phyloP scores from a whole-genome alignment of 35 echinoderm and acorn worm genomes.

The Amphiura filiformis region DNA sequence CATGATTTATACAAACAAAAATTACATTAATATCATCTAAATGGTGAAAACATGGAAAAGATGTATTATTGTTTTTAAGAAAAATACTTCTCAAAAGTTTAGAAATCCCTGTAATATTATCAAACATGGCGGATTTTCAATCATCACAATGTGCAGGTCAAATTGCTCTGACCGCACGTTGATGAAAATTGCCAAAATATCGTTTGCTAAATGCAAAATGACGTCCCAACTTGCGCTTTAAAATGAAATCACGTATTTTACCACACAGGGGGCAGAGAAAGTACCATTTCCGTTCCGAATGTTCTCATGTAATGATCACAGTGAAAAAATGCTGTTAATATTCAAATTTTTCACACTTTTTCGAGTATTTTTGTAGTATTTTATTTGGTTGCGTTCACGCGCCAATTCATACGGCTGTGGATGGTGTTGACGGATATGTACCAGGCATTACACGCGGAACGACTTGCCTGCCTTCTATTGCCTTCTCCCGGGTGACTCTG shows the following conservation, averaged over 20 bases:
- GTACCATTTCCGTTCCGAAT: too few species aligned
- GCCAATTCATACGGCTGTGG: not conserved
- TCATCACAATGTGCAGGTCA: conserved; percentile 2
- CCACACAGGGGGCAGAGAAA: too few species aligned
- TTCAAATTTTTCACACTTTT: not conserved
- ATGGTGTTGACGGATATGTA: not conserved
- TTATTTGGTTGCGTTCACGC: not conserved
- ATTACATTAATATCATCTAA: too few species aligned
- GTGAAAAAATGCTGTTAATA: not conserved
- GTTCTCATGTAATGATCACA: too few species aligned
- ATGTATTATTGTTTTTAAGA: too few species aligned
- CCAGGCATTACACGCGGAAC: not conserved
- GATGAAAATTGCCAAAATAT: not conserved
- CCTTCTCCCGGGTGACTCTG: not conserved
- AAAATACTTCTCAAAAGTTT: too few species aligned
- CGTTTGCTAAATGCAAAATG: not conserved
- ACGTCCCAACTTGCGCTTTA: not conserved
- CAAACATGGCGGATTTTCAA: conserved; percentile 2
- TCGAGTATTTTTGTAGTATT: not conserved
- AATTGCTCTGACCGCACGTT: not conserved
- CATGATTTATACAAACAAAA: too few species aligned
- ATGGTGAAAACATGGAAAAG: too few species aligned
- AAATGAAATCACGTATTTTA: too few species aligned
- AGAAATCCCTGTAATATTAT: not conserved
- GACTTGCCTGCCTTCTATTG: not conserved